phyloP scores from a whole-genome alignment of 2,888 invertebrate species.

The Agriopis marginaria region DNA sequence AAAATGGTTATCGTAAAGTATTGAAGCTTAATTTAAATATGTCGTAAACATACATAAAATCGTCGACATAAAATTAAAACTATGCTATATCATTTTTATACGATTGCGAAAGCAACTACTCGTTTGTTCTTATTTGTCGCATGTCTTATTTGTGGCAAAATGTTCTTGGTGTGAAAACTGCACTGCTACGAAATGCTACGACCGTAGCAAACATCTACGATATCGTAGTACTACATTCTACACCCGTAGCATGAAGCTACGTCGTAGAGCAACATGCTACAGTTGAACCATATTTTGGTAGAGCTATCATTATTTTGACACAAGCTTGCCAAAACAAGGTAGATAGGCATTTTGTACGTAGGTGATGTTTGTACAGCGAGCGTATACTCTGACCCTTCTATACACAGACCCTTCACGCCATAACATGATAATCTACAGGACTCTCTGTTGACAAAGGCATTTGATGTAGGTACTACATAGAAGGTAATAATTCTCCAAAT shows the following conservation, averaged over 20 bases:
- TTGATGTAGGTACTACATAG: conserved; percentile 1
- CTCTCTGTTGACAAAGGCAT: conserved; percentile 19
- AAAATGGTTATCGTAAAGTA: too few relatives aligned
- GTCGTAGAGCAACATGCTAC: background rate
- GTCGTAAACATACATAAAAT: too few relatives aligned
- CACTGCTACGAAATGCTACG: conserved; percentile 12
- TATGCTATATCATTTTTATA: too few relatives aligned
- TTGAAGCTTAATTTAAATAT: too few relatives aligned
- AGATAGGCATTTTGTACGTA: background rate
- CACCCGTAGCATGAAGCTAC: conserved; percentile 6
- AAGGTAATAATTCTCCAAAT: conserved; percentile 7
- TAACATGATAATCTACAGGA: conserved; percentile 29
- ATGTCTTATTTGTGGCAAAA: too few relatives aligned
- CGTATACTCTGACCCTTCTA: conserved; percentile 16
- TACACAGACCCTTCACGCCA: conserved; percentile 20
- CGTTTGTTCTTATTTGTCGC: background rate
- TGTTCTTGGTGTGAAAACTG: background rate
- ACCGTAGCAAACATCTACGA: conserved; percentile 7
- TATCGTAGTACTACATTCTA: background rate
- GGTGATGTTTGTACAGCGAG: conserved; percentile 11
- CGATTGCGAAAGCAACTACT: background rate
- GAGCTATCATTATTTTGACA: conserved; percentile 7
- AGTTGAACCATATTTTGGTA: background rate
- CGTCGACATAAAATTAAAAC: too few relatives aligned
- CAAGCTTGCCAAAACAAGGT: background rate